These are phyloP conservation scores for Nudaria mundana DNA, from an alignment of 2,888 invertebrate genomes.

Conservation along the genomic window DNA sequence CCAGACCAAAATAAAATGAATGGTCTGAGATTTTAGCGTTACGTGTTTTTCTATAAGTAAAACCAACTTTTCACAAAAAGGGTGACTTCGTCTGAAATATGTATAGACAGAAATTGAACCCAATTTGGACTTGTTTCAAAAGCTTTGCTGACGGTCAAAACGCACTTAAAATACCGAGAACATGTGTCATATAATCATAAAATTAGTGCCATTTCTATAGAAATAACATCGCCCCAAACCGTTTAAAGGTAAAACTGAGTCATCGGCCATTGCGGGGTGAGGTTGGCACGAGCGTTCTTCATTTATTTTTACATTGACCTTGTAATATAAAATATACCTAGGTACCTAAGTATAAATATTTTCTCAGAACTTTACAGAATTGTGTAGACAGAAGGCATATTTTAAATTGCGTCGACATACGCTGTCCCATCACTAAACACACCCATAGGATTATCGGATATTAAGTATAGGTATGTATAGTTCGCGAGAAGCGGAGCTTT, in stretches of 20 bases:
- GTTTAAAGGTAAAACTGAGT: slow-evolving; percentile 43
- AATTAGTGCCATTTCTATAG: slow-evolving; percentile 45
- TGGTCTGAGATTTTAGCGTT: too few relatives aligned
- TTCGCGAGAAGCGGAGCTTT: too few relatives aligned
- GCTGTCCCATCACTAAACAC: too few relatives aligned
- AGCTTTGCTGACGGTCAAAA: slow-evolving; percentile 22
- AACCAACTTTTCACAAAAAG: too few relatives aligned
- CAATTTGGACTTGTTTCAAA: too few relatives aligned
- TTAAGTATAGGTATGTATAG: too few relatives aligned
- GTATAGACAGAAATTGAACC: too few relatives aligned
- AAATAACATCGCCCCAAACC: slow-evolving; percentile 45
- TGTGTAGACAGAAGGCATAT: slow-evolving; percentile 22
- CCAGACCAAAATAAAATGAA: too few relatives aligned
- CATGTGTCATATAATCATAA: slow-evolving; percentile 46
- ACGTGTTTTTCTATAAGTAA: too few relatives aligned
- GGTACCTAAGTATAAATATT: slow-evolving; percentile 33
- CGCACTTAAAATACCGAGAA: slow-evolving; percentile 34
- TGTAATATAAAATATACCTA: slow-evolving; percentile 35
- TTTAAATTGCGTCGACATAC: slow-evolving; percentile 15
- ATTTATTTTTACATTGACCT: slow-evolving; percentile 38
- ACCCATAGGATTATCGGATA: too few relatives aligned
- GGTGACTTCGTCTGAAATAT: too few relatives aligned
- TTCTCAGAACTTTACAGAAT: slow-evolving; percentile 30
- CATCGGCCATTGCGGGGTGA: slow-evolving; percentile 39
- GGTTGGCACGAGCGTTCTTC: slow-evolving; percentile 29